A percentile compares a stretch with the other conserved stretches of the same genome.
Evolutionary conservation across 1,140 invertebrate genomes (phyloP).

Genomic region (Varroa destructor): DNA sequence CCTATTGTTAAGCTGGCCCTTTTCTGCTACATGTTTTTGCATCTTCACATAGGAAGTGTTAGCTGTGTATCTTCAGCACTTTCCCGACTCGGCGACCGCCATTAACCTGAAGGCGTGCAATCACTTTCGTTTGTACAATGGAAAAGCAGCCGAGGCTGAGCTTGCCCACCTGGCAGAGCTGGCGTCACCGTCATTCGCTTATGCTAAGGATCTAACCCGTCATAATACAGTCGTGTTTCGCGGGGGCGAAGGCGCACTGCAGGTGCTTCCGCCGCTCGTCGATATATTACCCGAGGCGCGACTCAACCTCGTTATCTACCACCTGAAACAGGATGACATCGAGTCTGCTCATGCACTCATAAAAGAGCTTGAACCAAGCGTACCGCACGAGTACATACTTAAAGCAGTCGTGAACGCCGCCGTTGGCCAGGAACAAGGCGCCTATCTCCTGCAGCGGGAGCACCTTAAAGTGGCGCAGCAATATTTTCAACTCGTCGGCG

Average conservation of each 20-base stretch:
- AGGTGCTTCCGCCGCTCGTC: conserved; percentile 74
- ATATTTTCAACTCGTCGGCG: conserved; percentile 89
- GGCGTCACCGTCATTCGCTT: conserved; percentile 61
- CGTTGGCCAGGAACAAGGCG: conserved; percentile 76
- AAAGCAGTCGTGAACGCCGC: conserved; percentile 90
- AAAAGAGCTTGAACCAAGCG: conserved; percentile 78
- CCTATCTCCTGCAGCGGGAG: conserved; percentile 58
- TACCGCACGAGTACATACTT: conserved; percentile 88
- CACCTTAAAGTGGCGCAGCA: conserved; percentile 86
- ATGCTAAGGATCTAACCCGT: conserved; percentile 77
- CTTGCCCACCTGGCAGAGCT: conserved; percentile 51
- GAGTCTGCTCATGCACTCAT: conserved; percentile 77
- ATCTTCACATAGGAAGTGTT: conserved; percentile 63
- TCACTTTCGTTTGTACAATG: conserved; percentile 78
- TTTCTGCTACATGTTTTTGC: no score
- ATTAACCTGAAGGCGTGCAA: conserved; percentile 87
- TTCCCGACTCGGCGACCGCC: conserved; percentile 83
- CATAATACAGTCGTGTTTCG: conserved; percentile 91
- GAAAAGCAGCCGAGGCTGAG: conserved; percentile 68
- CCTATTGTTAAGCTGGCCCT: no score
- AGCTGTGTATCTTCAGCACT: conserved; percentile 77
- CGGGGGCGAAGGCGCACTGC: conserved; percentile 78
- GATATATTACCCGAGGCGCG: conserved; percentile 92
- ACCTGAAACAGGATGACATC: conserved; percentile 78
- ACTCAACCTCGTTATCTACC: conserved; percentile 86